These are phyloP conservation scores for Lasius fuliginosus DNA, from an alignment of 2,888 invertebrate genomes.

Conservation along the genomic window DNA sequence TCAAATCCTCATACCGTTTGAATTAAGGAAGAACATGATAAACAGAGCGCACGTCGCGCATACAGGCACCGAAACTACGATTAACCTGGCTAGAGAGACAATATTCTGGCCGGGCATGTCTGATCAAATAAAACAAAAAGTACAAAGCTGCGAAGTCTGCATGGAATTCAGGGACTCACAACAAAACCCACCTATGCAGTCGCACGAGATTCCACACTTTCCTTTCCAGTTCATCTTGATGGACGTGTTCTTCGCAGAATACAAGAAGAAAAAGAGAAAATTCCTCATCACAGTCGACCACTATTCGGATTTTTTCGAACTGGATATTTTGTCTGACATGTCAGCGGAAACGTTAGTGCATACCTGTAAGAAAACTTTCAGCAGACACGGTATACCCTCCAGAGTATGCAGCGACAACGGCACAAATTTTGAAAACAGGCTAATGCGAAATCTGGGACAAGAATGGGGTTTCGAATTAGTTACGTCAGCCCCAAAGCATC, in stretches of 20 bases:
- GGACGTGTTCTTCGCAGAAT: not conserved
- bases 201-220: not conserved
- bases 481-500: not conserved
- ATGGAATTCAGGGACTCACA: not conserved
- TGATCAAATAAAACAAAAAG: not conserved
- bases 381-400: not conserved
- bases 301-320: not conserved
- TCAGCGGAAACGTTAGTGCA: not conserved
- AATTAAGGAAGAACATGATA: not conserved
- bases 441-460: not conserved
- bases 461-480: not conserved
- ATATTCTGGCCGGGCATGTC: not conserved
- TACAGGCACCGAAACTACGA: not conserved
- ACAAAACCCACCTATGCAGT: slow-evolving; percentile 1
- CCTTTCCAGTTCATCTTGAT: not conserved
- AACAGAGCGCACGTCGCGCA: not conserved
- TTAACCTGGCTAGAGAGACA: not conserved
- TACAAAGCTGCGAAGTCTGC: not conserved
- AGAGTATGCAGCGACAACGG: not conserved
- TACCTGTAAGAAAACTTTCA: not conserved
- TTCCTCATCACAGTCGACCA: not conserved
- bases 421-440: not conserved
- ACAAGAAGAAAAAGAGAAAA: not conserved
- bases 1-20: not conserved
- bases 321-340: not conserved